Conservation (phyloP, 2,888 invertebrate genomes). For the Lathronympha strigana region DNA sequence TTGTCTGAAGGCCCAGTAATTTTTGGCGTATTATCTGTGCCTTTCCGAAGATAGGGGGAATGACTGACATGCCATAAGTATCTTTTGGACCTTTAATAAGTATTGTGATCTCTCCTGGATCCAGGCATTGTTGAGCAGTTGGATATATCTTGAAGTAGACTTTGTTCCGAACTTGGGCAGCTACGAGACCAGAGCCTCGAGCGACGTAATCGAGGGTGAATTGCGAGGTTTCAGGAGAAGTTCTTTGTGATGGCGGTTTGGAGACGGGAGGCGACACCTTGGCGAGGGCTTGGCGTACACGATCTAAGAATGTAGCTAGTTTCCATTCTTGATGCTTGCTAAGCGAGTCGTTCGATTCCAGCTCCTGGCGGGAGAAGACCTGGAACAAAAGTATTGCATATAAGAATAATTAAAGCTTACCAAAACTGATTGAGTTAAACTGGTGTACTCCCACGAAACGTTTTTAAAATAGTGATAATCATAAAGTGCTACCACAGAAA, state of each 20-base stretch:
- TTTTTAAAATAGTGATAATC: too few species aligned
- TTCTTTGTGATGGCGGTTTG: constrained; percentile 66
- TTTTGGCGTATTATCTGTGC: constrained; percentile 77
- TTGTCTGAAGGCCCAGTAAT: constrained; percentile 69
- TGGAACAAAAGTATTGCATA: constrained; percentile 60
- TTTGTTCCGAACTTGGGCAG: constrained; percentile 82
- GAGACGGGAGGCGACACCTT: constrained; percentile 74
- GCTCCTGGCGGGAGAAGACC: constrained; percentile 84
- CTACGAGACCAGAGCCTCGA: constrained; percentile 85
- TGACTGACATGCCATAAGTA: constrained; percentile 72
- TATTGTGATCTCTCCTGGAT: constrained; percentile 77
- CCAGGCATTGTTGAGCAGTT: constrained; percentile 75
- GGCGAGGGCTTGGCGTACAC: constrained; percentile 73
- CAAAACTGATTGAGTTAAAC: too few species aligned
- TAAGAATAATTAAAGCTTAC: neutral
- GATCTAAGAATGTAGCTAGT: constrained; percentile 80
- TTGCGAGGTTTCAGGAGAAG: constrained; percentile 67
- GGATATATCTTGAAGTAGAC: constrained; percentile 85
- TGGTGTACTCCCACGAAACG: too few species aligned
- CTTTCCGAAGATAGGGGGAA: constrained; percentile 77
- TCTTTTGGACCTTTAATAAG: constrained; percentile 78
- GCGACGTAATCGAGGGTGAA: constrained; percentile 83
- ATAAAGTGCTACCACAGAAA: too few species aligned
- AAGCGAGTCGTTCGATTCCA: constrained; percentile 76
- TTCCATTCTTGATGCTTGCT: constrained; percentile 83